Percentiles rank a stretch among this genome's conserved stretches.
Conservation (phyloP, 2,888 invertebrate genomes). For the Polydrusus pterygomalis region DNA sequence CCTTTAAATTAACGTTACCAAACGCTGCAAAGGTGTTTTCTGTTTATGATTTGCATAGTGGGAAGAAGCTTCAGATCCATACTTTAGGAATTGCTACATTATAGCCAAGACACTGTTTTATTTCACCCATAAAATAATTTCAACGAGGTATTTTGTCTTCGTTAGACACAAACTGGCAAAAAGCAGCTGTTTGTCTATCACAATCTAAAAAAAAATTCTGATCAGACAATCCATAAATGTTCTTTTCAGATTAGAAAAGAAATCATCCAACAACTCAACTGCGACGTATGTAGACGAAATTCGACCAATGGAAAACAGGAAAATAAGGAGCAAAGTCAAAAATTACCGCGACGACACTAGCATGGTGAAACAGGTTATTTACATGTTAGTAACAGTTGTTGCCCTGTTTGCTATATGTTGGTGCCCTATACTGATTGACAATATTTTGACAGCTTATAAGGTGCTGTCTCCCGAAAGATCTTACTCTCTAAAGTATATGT, state of each 20-base stretch:
- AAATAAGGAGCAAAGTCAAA: constrained; percentile 49
- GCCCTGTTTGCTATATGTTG: constrained; percentile 81
- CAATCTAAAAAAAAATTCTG: too few relatives aligned
- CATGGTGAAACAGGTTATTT: constrained; percentile 78
- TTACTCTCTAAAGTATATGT: constrained; percentile 76
- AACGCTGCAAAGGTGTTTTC: too few relatives aligned
- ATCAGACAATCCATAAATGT: background rate
- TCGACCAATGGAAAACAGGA: constrained; percentile 38
- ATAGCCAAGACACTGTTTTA: too few relatives aligned
- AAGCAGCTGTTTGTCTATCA: too few relatives aligned
- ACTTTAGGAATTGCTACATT: too few relatives aligned
- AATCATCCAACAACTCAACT: constrained; percentile 22
- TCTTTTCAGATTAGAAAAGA: constrained; percentile 40
- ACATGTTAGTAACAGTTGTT: constrained; percentile 83
- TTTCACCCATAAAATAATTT: too few relatives aligned
- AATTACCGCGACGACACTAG: constrained; percentile 62
- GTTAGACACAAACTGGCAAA: too few relatives aligned
- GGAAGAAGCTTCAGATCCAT: too few relatives aligned
- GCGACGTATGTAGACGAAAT: background rate
- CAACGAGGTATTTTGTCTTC: too few relatives aligned
- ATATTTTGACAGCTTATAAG: constrained; percentile 78
- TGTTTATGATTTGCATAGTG: too few relatives aligned
- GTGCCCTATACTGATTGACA: constrained; percentile 80
- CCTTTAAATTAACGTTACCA: too few relatives aligned
- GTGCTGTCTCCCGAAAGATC: constrained; percentile 73